Evolutionary conservation across 2,797 vertebrate species (phyloP).

Genomic region (Trachurus trachurus): DNA sequence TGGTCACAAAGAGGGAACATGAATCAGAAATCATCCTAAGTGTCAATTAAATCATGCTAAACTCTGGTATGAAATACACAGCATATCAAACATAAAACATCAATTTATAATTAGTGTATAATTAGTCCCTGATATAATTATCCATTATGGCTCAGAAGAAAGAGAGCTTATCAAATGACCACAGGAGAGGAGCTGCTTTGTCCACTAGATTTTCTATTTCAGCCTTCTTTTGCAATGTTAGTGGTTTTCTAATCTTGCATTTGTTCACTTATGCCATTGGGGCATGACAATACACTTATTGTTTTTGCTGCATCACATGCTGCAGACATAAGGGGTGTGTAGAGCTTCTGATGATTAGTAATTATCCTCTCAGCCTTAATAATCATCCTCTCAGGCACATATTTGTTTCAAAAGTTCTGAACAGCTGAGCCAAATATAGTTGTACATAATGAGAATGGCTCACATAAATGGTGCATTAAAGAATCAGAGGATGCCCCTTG

Average conservation of each 20-base stretch:
- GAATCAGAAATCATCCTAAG: conserved; percentile 15
- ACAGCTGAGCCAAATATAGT: conserved; percentile 17
- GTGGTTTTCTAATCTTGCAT: conserved; percentile 9
- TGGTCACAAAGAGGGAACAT: conserved; percentile 4
- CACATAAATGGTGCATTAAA: neutral
- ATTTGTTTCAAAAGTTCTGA: conserved; percentile 14
- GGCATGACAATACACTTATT: conserved; percentile 5
- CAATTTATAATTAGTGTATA: neutral
- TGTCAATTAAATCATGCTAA: neutral
- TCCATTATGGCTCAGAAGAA: neutral
- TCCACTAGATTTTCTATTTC: neutral
- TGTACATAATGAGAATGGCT: conserved; percentile 2
- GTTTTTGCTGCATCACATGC: neutral
- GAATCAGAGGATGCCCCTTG: conserved; percentile 1
- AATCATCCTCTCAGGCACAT: conserved; percentile 14
- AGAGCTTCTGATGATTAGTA: conserved; percentile 13
- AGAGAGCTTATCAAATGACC: neutral
- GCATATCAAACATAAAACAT: neutral
- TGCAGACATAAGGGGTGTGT: neutral
- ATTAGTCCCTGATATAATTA: neutral
- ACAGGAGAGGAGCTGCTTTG: neutral
- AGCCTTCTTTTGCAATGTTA: neutral
- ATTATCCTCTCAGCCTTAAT: conserved; percentile 14
- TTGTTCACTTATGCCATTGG: conserved; percentile 15
- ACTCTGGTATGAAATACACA: neutral